phyloP scores from a whole-genome alignment of 2,797 vertebrate genomes.

The Myiotriccus ornatus region DNA sequence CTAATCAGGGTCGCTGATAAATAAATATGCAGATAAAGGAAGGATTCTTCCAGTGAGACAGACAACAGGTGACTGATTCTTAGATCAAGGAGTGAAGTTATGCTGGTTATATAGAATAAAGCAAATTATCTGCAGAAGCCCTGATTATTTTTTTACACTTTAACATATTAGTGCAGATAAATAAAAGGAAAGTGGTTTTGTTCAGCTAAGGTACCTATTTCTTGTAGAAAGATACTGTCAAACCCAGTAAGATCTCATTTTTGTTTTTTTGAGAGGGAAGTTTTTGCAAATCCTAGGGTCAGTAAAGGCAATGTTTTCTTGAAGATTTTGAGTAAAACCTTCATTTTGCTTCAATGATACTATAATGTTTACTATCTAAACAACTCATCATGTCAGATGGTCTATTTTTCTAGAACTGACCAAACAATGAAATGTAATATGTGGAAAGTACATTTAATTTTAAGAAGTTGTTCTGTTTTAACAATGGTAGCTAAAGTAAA shows the following conservation, averaged over 20 bases:
- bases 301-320: not conserved
- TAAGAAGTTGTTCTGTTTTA: not conserved
- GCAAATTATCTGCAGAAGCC: not conserved
- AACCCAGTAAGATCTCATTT: not conserved
- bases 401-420: not conserved
- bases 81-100: not conserved
- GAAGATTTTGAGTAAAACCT: not conserved
- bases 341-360: not conserved
- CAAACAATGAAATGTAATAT: not conserved
- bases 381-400: not conserved
- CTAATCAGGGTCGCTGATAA: not conserved
- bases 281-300: not conserved
- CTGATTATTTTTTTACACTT: not conserved
- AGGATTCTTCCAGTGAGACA: not conserved
- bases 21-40: not conserved
- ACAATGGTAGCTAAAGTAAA: not conserved
- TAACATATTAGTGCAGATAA: not conserved
- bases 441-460: not conserved
- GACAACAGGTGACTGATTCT: not conserved
- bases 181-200: not conserved
- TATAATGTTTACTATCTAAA: not conserved
- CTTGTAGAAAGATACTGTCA: not conserved
- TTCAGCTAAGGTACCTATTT: not conserved
- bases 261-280: not conserved
- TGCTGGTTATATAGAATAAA: not conserved